These are phyloP conservation scores for Phenganax subtilis DNA, from an alignment of 92 coral and sea anemone genomes.

Conservation along the genomic window DNA sequence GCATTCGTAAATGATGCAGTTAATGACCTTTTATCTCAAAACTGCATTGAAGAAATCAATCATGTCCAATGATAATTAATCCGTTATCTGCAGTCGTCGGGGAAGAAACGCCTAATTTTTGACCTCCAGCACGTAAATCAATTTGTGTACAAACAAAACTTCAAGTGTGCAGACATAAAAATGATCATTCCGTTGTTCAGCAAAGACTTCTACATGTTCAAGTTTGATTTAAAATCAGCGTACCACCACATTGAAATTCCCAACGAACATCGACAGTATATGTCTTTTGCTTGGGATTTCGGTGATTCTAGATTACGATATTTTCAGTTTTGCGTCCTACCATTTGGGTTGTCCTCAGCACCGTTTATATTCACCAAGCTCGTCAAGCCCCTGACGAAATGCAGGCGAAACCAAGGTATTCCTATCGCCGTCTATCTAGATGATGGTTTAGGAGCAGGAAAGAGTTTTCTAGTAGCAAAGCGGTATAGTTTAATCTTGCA, in stretches of 20 bases:
- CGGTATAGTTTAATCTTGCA: slow-evolving; percentile 19
- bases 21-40: background rate
- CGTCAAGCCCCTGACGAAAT: background rate
- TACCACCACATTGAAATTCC: slow-evolving; percentile 1
- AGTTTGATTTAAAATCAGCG: background rate
- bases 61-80: slow-evolving; percentile 10
- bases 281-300: slow-evolving; percentile 3
- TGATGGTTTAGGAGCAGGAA: slow-evolving; percentile 14
- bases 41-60: background rate
- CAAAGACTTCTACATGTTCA: slow-evolving; percentile 1
- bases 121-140: slow-evolving; percentile 29
- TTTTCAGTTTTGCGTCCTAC: slow-evolving; percentile 13
- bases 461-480: background rate
- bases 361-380: slow-evolving; percentile 20
- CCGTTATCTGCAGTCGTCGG: slow-evolving; percentile 45
- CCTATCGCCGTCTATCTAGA: slow-evolving; percentile 23
- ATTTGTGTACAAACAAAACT: slow-evolving; percentile 36
- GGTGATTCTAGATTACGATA: background rate
- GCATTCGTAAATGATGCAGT: background rate
- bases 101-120: slow-evolving; percentile 32
- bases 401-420: background rate
- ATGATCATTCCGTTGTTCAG: background rate
- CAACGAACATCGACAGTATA: background rate
- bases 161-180: slow-evolving; percentile 31
- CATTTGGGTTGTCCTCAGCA: slow-evolving; percentile 2